Base-by-base conservation (phyloP, 2,888 invertebrate species). In the Steinernema scapterisci region DNA sequence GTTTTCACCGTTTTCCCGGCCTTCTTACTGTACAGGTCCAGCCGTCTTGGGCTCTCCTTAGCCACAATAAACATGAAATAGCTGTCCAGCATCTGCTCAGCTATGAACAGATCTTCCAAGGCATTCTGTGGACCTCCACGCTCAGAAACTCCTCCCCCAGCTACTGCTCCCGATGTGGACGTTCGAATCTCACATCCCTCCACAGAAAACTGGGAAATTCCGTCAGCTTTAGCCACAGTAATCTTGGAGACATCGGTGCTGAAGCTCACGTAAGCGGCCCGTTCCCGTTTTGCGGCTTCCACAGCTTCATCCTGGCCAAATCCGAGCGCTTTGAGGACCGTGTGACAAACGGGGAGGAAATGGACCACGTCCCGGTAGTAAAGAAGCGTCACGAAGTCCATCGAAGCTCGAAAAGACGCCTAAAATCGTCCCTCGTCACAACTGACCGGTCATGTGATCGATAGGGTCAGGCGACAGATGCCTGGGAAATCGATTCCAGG, bases 401-500 rank as follows among this genome's bases (percentile, higher is more conserved):
- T 63, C 3, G 5, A 38, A 38, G 9, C 38, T 9, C 38, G n/a
- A n/a, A n/a, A n/a, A n/a, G n/a, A n/a, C n/a, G n/a, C n/a, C n/a
- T n/a, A 3, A 38, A 48, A 19, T 48, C 48, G 13, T 2, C 48
- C 48, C 16, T 16, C 13, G 3, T 9, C 9, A 38, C 27, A 6
- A 1, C 63, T 16, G 38, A 63, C 38, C 38, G 63, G 63, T 63
- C 63, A 63, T 63, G 63, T 63, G 63, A 63, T 38, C 38, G 38
- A 38, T 38, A 38, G 9, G 38, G 5, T 38, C 38, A 38, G 38
- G 5, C 9, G 38, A 38, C 38, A 38, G 38, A 6, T 38, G 38
- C 38, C 3, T 38, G 38, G 38, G 9, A 38, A 9, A 9, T 6
- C 38, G 38, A 38, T 38, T 38, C 9, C 9, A 9, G 38, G 38